Conservation (phyloP, 2,797 vertebrate genomes). For the Cryptoblepharus egeriae region DNA sequence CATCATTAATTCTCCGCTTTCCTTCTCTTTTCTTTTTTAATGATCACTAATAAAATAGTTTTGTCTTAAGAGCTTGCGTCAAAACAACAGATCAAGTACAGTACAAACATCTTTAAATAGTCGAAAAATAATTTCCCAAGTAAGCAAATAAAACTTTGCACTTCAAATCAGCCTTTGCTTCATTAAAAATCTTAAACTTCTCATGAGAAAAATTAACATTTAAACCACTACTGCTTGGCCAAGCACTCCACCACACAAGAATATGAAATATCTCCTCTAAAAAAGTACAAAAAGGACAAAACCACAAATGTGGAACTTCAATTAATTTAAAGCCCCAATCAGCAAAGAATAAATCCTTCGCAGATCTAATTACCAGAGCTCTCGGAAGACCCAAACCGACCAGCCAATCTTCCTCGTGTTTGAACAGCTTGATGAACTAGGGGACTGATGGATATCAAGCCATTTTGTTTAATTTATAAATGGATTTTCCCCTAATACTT, state of each 20-base stretch:
- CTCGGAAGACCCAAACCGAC: conserved; percentile 93
- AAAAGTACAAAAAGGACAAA: conserved; percentile 93
- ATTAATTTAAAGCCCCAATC: conserved; percentile 99
- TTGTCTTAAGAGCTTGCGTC: conserved; percentile 68
- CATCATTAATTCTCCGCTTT: conserved; percentile 59
- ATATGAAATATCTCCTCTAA: conserved; percentile 90
- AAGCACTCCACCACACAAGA: conserved; percentile 86
- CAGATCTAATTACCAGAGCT: conserved; percentile 99
- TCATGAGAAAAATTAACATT: conserved; percentile 89
- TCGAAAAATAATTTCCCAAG: conserved; percentile 82
- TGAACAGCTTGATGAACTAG: conserved; percentile 99
- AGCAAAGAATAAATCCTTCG: conserved; percentile 97
- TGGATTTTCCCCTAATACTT: conserved; percentile 99
- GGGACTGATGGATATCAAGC: conserved; percentile 99
- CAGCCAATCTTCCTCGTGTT: conserved; percentile 96
- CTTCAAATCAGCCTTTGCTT: conserved; percentile 84
- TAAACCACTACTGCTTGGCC: conserved; percentile 85
- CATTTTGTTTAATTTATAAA: conserved; percentile 99
- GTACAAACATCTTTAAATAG: conserved; percentile 79
- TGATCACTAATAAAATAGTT: conserved; percentile 66
- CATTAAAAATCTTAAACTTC: conserved; percentile 86
- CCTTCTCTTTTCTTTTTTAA: conserved; percentile 62
- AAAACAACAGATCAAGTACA: conserved; percentile 78
- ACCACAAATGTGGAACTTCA: conserved; percentile 97
- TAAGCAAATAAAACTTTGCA: conserved; percentile 86